These are phyloP conservation scores for Forficula auricularia DNA, from an alignment of 1,140 invertebrate species.

Conservation along the genomic window DNA sequence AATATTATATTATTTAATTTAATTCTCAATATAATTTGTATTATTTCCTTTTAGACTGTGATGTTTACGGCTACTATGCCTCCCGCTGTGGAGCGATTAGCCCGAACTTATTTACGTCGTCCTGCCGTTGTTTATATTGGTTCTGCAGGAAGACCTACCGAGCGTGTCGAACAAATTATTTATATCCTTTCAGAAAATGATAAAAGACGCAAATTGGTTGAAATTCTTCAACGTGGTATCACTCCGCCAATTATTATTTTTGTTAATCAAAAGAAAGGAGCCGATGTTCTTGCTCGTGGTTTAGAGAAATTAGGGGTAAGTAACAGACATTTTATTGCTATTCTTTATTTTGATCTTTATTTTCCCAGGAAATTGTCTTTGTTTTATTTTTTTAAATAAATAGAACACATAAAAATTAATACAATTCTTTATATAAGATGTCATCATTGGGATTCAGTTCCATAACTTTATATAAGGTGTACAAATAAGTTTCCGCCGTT, in stretches of 20 bases:
- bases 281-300: constrained; percentile 91
- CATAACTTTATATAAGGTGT: no score
- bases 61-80: constrained; percentile 99
- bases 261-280: constrained; percentile 99
- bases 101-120: constrained; percentile 81
- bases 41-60: constrained; percentile 56
- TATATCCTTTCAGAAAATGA: constrained; percentile 88
- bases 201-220: constrained; percentile 78
- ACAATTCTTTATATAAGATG: no score
- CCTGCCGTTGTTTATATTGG: constrained; percentile 98
- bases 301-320: constrained; percentile 84
- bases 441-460: no score
- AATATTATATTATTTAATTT: constrained; percentile 1
- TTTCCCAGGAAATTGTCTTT: background rate
- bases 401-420: background rate
- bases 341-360: constrained; percentile 1
- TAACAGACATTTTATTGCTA: no score
- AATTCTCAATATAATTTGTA: constrained; percentile 3
- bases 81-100: constrained; percentile 87
- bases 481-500: no score
- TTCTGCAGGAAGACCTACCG: constrained; percentile 93
- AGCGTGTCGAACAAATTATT: constrained; percentile 94
- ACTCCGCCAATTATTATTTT: constrained; percentile 98
- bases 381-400: background rate
- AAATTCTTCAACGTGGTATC: constrained; percentile 67